Evolutionary conservation across 1,140 invertebrate genomes (phyloP).

Genomic region (Yoshiicerus persimilis): DNA sequence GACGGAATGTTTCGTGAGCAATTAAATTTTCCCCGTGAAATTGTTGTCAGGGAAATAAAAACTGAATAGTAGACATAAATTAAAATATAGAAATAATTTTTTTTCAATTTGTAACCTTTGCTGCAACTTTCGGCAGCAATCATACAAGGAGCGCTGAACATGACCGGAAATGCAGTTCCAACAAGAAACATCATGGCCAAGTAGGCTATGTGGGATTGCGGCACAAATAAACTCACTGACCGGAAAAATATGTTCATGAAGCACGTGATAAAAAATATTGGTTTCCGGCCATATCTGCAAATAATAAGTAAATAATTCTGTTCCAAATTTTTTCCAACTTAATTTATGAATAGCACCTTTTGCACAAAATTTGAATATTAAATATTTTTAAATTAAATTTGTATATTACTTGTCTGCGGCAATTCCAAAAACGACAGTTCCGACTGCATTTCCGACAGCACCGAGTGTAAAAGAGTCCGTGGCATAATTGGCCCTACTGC

Average conservation of each 20-base stretch:
- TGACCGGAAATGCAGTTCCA: constrained; percentile 21
- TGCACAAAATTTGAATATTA: too few species aligned
- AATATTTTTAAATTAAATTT: background rate
- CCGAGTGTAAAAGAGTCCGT: constrained; percentile 32
- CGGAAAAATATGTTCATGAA: constrained; percentile 32
- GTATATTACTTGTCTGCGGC: constrained; percentile 32
- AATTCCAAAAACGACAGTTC: constrained; percentile 34
- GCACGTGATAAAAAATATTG: constrained; percentile 31
- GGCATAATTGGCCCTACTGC: constrained; percentile 20
- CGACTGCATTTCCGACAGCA: constrained; percentile 27
- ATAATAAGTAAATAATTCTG: background rate
- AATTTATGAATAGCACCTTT: too few species aligned
- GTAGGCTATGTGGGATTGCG: background rate
- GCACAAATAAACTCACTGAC: constrained; percentile 12
- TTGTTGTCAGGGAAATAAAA: too few species aligned
- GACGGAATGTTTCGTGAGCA: too few species aligned
- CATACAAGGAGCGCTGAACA: constrained; percentile 24
- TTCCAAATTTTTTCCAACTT: too few species aligned
- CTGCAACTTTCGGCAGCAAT: background rate
- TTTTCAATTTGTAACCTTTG: background rate
- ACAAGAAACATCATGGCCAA: background rate
- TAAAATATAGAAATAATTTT: too few species aligned
- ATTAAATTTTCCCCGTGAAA: too few species aligned
- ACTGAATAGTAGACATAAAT: too few species aligned
- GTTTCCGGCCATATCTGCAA: constrained; percentile 32